Evolutionary conservation across 2,888 invertebrate species (phyloP).

Genomic region (Cantharis lateralis): DNA sequence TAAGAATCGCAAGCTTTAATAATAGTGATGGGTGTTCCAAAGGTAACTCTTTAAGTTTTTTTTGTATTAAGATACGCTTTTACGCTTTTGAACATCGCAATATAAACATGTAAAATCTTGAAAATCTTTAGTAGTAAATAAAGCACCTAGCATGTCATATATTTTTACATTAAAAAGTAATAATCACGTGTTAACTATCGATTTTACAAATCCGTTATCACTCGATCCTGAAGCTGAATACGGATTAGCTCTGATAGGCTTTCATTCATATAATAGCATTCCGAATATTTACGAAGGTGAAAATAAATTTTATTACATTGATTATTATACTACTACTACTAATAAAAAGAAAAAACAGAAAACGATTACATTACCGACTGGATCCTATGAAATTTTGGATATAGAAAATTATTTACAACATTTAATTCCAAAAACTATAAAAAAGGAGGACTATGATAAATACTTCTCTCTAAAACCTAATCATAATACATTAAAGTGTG

Average conservation of each 20-base stretch:
- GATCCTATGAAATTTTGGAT: slow-evolving; percentile 45
- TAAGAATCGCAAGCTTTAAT: too few relatives aligned
- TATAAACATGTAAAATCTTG: background rate
- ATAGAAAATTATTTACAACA: slow-evolving; percentile 33
- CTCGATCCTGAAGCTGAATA: background rate
- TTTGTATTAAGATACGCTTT: too few relatives aligned
- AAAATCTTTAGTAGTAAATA: background rate
- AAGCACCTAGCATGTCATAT: background rate
- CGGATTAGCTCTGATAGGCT: background rate
- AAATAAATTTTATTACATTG: slow-evolving; percentile 42
- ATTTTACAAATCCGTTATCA: background rate
- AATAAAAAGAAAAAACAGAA: slow-evolving; percentile 11
- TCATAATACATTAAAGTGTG: slow-evolving; percentile 42
- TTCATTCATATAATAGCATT: slow-evolving; percentile 25
- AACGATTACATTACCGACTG: slow-evolving; percentile 35
- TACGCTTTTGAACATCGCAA: too few relatives aligned
- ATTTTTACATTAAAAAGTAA: slow-evolving; percentile 13
- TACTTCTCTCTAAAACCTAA: slow-evolving; percentile 34
- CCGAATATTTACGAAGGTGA: slow-evolving; percentile 47
- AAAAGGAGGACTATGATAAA: slow-evolving; percentile 1
- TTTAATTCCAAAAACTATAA: slow-evolving; percentile 4
- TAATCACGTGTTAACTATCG: background rate
- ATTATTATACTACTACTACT: slow-evolving; percentile 25
- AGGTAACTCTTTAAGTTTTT: too few relatives aligned
- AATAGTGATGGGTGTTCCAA: too few relatives aligned